Percentiles rank a stretch among this genome's conserved stretches.
Evolutionary conservation across 2,113 vertebrate species (phyloP).

Genomic region (Brachyhypopomus occidentalis): DNA sequence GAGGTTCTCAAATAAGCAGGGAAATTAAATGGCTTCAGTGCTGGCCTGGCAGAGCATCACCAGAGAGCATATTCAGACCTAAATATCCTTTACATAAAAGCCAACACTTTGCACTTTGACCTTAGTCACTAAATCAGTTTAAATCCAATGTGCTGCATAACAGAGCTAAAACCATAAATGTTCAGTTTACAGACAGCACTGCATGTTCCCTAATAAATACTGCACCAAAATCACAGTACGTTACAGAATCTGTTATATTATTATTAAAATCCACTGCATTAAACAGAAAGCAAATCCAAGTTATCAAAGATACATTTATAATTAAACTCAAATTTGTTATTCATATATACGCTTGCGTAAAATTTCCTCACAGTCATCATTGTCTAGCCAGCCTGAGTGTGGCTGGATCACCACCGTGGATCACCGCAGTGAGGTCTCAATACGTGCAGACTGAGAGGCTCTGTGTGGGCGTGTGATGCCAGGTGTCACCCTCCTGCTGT

Average conservation of each 20-base stretch:
- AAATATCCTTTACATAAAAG: no score
- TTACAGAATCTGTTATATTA: not conserved
- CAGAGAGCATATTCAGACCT: no score
- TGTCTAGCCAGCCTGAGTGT: not conserved
- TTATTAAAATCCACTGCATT: not conserved
- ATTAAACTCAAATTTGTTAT: not conserved
- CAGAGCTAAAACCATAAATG: no score
- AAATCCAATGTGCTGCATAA: not conserved
- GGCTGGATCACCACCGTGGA: slow-evolving; percentile 18
- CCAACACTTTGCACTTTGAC: not conserved
- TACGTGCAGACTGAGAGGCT: slow-evolving; percentile 17
- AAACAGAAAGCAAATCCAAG: not conserved
- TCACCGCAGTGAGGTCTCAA: slow-evolving; percentile 12
- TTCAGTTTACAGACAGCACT: not conserved
- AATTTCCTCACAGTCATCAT: not conserved
- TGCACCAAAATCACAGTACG: not conserved
- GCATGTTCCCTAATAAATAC: slow-evolving; percentile 9
- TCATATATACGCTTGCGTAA: not conserved
- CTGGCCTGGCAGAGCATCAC: no score
- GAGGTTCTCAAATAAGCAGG: no score
- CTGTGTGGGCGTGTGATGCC: slow-evolving; percentile 36
- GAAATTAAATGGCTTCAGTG: no score
- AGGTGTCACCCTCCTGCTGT: slow-evolving; percentile 24
- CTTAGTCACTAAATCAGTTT: not conserved
- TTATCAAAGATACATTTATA: no score